Percentiles rank a stretch among this genome's conserved stretches.
Conservation (phyloP, 1,140 invertebrate genomes). For the Danaus melanippus region DNA sequence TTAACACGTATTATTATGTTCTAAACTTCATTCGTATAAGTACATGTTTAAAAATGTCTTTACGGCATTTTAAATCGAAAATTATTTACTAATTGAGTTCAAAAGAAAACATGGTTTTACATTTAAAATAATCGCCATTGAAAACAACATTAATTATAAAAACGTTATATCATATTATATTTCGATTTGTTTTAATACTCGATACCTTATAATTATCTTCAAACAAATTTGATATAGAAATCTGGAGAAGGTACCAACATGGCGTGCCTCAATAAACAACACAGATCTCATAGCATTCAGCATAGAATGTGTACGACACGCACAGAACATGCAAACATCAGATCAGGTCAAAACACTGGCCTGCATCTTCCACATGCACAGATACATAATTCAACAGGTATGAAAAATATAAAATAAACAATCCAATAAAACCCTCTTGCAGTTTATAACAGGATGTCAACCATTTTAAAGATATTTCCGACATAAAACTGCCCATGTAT, state of each 20-base stretch:
- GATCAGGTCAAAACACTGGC: slow-evolving; percentile 41
- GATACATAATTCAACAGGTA: slow-evolving; percentile 45
- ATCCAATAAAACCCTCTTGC: too few relatives aligned
- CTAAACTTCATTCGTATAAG: too few relatives aligned
- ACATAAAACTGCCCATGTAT: too few relatives aligned
- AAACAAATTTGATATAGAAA: slow-evolving; percentile 37
- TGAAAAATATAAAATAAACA: not conserved
- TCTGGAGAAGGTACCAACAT: slow-evolving; percentile 48
- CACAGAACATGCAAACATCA: slow-evolving; percentile 20
- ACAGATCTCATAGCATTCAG: slow-evolving; percentile 33
- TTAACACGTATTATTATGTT: too few relatives aligned
- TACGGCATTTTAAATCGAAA: too few relatives aligned
- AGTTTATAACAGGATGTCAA: too few relatives aligned
- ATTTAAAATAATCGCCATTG: too few relatives aligned
- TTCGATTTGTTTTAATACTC: too few relatives aligned
- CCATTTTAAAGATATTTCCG: too few relatives aligned
- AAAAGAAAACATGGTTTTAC: not conserved
- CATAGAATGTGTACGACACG: slow-evolving; percentile 47
- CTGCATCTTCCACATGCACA: slow-evolving; percentile 51
- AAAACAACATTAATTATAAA: not conserved
- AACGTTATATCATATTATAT: not conserved
- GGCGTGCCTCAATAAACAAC: slow-evolving; percentile 35
- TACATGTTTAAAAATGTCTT: too few relatives aligned
- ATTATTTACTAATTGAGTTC: not conserved
- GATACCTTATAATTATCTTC: not conserved